phyloP scores from a whole-genome alignment of 2,113 vertebrate genomes.

The Epinephelus fuscoguttatus region DNA sequence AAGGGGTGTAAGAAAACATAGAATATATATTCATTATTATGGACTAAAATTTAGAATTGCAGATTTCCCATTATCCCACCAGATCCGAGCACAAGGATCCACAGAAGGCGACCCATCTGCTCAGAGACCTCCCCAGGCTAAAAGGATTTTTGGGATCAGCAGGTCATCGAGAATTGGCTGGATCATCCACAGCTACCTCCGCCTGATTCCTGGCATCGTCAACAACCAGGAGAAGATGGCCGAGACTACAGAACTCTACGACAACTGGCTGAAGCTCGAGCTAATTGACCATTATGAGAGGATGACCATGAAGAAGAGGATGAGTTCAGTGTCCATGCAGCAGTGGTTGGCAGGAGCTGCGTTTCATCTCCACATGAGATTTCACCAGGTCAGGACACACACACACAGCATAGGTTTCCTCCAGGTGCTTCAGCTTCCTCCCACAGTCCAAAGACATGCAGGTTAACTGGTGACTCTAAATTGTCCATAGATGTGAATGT shows the following conservation, averaged over 20 bases:
- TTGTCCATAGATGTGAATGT: too few relatives aligned
- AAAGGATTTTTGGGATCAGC: conserved; percentile 76
- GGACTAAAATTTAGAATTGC: not conserved
- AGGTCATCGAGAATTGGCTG: conserved; percentile 76
- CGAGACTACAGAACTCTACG: conserved; percentile 79
- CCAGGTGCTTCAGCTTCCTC: too few relatives aligned
- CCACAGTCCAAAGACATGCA: too few relatives aligned
- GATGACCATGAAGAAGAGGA: conserved; percentile 79
- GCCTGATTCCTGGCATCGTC: conserved; percentile 63
- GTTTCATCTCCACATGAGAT: conserved; percentile 83
- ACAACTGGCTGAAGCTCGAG: conserved; percentile 78
- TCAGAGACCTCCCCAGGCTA: conserved; percentile 21
- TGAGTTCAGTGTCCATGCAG: conserved; percentile 77
- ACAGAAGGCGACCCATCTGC: not conserved
- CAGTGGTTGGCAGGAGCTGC: conserved; percentile 84
- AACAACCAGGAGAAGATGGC: conserved; percentile 73
- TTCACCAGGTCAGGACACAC: conserved; percentile 77
- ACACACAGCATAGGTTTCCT: too few relatives aligned
- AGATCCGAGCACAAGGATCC: conserved; percentile 57
- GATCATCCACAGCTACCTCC: conserved; percentile 78
- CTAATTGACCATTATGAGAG: conserved; percentile 80
- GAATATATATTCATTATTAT: too few relatives aligned
- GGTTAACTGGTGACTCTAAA: too few relatives aligned
- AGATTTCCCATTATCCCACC: not conserved
- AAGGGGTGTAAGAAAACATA: too few relatives aligned